phyloP scores from a whole-genome alignment of 2,888 invertebrate genomes.

The Gymnocheta viridis region DNA sequence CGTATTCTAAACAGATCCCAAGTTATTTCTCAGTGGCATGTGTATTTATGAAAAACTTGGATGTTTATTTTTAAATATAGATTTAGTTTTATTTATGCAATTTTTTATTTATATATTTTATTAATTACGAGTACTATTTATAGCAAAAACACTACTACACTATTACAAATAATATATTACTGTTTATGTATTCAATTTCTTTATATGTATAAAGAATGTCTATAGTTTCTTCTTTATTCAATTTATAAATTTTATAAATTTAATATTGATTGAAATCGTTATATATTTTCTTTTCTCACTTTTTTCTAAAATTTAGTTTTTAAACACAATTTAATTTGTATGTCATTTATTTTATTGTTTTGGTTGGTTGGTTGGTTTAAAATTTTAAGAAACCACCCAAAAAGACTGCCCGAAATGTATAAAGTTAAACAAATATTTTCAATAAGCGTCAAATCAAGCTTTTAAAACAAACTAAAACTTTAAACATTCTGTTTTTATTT shows the following conservation, averaged over 20 bases:
- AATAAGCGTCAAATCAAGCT: conserved; percentile 5
- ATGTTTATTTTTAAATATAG: background rate
- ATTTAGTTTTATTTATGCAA: conserved; percentile 4
- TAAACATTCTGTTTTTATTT: no score
- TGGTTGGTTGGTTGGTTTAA: background rate
- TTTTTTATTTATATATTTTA: conserved; percentile 45
- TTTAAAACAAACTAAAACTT: background rate
- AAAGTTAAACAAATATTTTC: conserved; percentile 4
- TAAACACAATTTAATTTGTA: conserved; percentile 30
- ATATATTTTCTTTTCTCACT: conserved; percentile 32
- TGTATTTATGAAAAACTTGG: background rate
- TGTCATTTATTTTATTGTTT: background rate
- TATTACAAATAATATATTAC: conserved; percentile 51
- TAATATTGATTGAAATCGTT: conserved; percentile 52
- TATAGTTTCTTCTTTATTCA: conserved; percentile 45
- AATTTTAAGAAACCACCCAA: conserved; percentile 22
- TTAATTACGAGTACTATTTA: conserved; percentile 48
- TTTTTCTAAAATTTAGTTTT: conserved; percentile 19
- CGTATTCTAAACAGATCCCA: no score
- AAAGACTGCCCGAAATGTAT: background rate
- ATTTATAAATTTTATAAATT: conserved; percentile 33
- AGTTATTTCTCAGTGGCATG: background rate
- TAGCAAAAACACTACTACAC: conserved; percentile 63
- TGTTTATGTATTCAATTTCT: conserved; percentile 17
- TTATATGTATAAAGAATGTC: conserved; percentile 48